A percentile compares a stretch with the other conserved stretches of the same genome.
Evolutionary conservation across 1,140 invertebrate species (phyloP).

Genomic region (Eumaeus atala): DNA sequence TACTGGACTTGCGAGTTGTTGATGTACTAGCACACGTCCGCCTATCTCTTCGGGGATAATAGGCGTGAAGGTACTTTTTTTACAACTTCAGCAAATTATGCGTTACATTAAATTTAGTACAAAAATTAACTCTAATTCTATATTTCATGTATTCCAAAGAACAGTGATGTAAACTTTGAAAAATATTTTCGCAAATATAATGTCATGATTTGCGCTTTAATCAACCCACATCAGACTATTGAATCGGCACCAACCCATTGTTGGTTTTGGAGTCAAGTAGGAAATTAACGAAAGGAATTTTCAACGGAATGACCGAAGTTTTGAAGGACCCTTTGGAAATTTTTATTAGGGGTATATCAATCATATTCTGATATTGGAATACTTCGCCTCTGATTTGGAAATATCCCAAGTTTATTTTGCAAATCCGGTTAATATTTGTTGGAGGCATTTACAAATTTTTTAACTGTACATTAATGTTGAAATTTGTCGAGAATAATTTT

Average conservation of each 20-base stretch:
- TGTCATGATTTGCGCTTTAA: too few relatives aligned
- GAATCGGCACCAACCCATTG: neutral
- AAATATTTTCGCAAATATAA: too few relatives aligned
- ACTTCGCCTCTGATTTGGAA: conserved; percentile 3
- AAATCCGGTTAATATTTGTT: conserved; percentile 2
- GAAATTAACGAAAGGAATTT: conserved; percentile 12
- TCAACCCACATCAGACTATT: too few relatives aligned
- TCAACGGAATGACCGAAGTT: conserved; percentile 14
- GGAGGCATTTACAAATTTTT: neutral
- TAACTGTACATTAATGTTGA: neutral
- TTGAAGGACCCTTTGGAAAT: conserved; percentile 1
- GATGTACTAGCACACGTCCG: too few relatives aligned
- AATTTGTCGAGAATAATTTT: neutral
- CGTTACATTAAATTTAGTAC: too few relatives aligned
- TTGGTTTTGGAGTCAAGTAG: conserved; percentile 8
- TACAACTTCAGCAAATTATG: too few relatives aligned
- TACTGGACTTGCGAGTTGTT: too few relatives aligned
- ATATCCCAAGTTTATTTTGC: neutral
- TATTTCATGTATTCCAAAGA: too few relatives aligned
- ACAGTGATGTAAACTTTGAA: too few relatives aligned
- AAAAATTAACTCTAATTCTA: too few relatives aligned
- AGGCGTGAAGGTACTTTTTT: too few relatives aligned
- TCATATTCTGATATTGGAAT: conserved; percentile 10
- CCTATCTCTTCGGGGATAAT: too few relatives aligned
- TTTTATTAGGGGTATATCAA: conserved; percentile 7